These are phyloP conservation scores for Anser brachyrhynchus DNA, from an alignment of 2,113 vertebrate genomes.

Conservation along the genomic window DNA sequence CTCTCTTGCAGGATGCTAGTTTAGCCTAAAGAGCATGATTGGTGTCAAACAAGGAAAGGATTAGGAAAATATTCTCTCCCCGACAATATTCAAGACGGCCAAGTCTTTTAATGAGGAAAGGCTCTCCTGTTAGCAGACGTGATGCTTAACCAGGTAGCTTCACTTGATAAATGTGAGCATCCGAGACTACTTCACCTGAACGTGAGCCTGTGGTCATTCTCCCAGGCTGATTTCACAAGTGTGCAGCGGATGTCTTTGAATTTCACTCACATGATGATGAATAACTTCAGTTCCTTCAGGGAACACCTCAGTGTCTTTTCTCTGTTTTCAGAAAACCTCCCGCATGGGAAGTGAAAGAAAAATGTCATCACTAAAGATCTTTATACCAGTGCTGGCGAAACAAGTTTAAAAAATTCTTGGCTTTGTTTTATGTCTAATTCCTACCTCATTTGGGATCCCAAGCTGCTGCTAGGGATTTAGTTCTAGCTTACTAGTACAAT, in stretches of 20 bases:
- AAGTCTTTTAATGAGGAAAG: neutral
- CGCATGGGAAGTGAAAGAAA: neutral
- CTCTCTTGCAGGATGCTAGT: neutral
- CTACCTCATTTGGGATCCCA: neutral
- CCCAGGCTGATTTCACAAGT: neutral
- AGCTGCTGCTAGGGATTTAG: neutral
- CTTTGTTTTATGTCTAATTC: neutral
- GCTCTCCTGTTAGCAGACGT: neutral
- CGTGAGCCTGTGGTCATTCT: neutral
- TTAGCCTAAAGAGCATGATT: neutral
- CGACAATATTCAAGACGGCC: neutral
- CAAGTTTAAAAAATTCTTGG: neutral
- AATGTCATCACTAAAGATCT: neutral
- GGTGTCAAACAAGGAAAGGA: neutral
- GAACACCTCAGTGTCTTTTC: neutral
- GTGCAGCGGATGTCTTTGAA: neutral
- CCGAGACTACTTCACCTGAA: neutral
- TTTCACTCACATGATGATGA: neutral
- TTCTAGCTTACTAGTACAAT: neutral
- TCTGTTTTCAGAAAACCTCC: neutral
- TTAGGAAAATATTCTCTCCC: neutral
- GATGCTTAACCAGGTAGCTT: neutral
- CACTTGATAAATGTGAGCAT: neutral
- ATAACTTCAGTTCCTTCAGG: neutral
- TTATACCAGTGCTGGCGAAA: neutral